phyloP scores from a whole-genome alignment of 2,888 invertebrate species.

The Yponomeuta cagnagella region DNA sequence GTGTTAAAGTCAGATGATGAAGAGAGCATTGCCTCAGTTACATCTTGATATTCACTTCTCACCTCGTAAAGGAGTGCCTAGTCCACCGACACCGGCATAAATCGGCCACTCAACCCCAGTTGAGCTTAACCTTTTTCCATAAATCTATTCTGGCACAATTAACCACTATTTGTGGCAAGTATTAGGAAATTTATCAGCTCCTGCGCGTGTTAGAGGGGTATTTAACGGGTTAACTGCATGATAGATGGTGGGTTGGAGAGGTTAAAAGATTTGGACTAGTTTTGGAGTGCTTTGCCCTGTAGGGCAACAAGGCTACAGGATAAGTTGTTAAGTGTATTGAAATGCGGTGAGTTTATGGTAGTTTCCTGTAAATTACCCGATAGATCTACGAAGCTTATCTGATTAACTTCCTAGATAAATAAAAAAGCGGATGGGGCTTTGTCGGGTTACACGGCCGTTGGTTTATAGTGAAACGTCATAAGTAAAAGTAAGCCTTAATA shows the following conservation, averaged over 20 bases:
- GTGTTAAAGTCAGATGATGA: too few species aligned
- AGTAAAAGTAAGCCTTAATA: too few species aligned
- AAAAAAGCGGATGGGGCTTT: too few species aligned
- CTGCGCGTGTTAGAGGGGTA: not conserved
- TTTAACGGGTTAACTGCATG: not conserved
- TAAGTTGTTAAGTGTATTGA: too few species aligned
- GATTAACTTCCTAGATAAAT: too few species aligned
- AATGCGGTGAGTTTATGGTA: too few species aligned
- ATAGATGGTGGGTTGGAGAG: not conserved
- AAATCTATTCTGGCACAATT: constrained; percentile 18
- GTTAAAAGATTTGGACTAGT: not conserved
- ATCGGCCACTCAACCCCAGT: constrained; percentile 11
- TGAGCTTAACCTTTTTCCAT: constrained; percentile 12
- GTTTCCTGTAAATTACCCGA: too few species aligned
- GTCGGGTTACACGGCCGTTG: too few species aligned
- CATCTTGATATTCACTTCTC: too few species aligned
- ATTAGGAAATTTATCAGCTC: constrained; percentile 14
- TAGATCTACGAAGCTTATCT: too few species aligned
- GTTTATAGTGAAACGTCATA: too few species aligned
- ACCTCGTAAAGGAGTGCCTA: constrained; percentile 5
- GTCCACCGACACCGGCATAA: constrained; percentile 14
- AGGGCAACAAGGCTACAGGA: not conserved
- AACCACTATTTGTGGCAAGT: constrained; percentile 17
- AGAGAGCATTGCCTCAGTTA: too few species aligned
- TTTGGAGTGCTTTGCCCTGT: not conserved